A percentile compares a stretch with the other conserved stretches of the same genome.
Conservation (phyloP, 2,113 vertebrate species). For the Cathartes aura region DNA sequence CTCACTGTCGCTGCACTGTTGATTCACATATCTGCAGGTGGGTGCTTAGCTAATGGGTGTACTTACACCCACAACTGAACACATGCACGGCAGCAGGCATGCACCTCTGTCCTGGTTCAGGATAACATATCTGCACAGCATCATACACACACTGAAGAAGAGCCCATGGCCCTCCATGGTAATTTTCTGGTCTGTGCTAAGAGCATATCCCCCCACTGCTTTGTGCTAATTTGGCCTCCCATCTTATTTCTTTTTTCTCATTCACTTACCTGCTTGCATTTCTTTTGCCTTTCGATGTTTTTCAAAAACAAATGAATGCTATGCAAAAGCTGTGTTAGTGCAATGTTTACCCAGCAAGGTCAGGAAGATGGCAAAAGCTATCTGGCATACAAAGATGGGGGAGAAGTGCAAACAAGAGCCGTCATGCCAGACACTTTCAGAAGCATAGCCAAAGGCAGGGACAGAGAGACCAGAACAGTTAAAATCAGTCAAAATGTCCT, state of each 20-base stretch:
- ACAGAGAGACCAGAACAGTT: not conserved
- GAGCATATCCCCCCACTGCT: not conserved
- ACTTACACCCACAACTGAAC: not conserved
- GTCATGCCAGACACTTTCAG: not conserved
- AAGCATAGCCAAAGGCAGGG: not conserved
- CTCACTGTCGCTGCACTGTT: not conserved
- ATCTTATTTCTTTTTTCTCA: not conserved
- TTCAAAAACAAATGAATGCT: not conserved
- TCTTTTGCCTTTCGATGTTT: not conserved
- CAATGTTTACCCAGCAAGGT: not conserved
- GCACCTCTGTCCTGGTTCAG: not conserved
- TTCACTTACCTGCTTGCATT: not conserved
- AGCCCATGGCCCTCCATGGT: rapidly evolving
- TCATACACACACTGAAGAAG: not conserved
- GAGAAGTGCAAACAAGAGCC: constrained; percentile 14
- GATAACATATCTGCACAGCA: not conserved
- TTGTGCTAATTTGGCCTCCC: not conserved
- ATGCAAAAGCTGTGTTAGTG: not conserved
- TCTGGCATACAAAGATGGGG: not conserved
- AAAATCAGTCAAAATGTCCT: not conserved
- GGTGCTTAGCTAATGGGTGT: not conserved
- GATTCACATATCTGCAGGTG: not conserved
- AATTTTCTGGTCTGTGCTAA: not conserved
- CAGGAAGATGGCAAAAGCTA: constrained; percentile 20
- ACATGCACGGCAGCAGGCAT: not conserved